A percentile compares a stretch with the other conserved stretches of the same genome.
Evolutionary conservation across 2,888 invertebrate genomes (phyloP).

Genomic region (Cryptophagus acutangulus): DNA sequence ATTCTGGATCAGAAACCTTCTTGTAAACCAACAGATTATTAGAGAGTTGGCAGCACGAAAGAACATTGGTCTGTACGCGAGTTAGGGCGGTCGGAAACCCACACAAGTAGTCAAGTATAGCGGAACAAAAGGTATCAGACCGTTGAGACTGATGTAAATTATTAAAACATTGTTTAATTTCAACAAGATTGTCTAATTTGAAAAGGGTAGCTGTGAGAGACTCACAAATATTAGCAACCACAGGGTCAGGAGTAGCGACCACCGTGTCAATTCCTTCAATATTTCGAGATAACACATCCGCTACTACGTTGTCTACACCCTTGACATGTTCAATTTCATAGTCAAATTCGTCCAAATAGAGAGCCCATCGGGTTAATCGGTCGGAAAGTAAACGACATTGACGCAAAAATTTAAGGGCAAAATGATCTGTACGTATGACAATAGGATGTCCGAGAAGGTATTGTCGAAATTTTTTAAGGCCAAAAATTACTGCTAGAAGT

Average conservation of each 20-base stretch:
- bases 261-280: too few relatives aligned
- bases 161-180: too few relatives aligned
- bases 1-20: background rate
- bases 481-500: constrained; percentile 17
- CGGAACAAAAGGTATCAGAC: too few relatives aligned
- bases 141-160: too few relatives aligned
- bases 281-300: constrained; percentile 15
- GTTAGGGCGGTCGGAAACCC: background rate
- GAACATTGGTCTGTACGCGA: background rate
- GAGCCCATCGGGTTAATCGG: constrained; percentile 17
- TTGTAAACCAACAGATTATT: background rate
- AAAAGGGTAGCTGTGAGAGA: too few relatives aligned
- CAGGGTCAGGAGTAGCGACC: too few relatives aligned
- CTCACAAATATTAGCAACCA: too few relatives aligned
- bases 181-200: too few relatives aligned
- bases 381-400: constrained; percentile 17
- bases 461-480: constrained; percentile 15
- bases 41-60: background rate
- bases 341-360: constrained; percentile 15
- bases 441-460: constrained; percentile 11
- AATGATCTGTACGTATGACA: constrained; percentile 19
- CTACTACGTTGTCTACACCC: constrained; percentile 16
- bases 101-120: too few relatives aligned
- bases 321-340: constrained; percentile 13
- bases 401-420: constrained; percentile 17